Percentiles rank a stretch among this genome's conserved stretches.
Conservation (phyloP, 2,113 vertebrate species). For the Phyllostomus hastatus region DNA sequence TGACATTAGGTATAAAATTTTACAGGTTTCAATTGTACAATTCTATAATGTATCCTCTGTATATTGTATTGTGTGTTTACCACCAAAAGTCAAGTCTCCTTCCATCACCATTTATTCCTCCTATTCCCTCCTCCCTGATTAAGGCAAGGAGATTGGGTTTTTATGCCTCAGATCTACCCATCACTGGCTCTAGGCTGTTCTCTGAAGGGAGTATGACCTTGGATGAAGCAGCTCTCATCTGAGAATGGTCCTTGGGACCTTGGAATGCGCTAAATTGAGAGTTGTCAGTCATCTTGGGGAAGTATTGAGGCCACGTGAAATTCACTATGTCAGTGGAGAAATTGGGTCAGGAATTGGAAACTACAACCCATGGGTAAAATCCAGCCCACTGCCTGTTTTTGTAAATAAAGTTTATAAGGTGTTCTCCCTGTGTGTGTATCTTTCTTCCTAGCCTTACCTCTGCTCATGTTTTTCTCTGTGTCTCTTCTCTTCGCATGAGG, state of each 20-base stretch:
- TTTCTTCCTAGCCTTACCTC: neutral
- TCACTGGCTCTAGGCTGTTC: neutral
- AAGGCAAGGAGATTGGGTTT: neutral
- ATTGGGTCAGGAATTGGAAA: neutral
- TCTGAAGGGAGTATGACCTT: neutral
- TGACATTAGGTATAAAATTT: no score
- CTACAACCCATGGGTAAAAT: neutral
- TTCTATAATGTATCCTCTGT: no score
- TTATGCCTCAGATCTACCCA: neutral
- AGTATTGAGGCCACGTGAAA: neutral
- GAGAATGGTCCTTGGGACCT: neutral
- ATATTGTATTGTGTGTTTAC: no score
- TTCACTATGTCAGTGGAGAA: neutral
- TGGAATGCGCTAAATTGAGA: neutral
- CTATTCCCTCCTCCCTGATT: no score
- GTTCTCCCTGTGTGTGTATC: neutral
- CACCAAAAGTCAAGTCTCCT: no score
- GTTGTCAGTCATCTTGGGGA: neutral
- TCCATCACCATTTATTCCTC: no score
- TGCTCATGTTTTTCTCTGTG: neutral
- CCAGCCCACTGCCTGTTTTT: neutral
- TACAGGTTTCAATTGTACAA: no score
- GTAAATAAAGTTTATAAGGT: neutral
- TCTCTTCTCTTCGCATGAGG: neutral
- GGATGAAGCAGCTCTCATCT: neutral